Percentiles rank a stretch among this genome's conserved stretches.
These are phyloP conservation scores for pig (Sus scrofa) DNA, from an alignment of 2,113 vertebrate species.

Conservation along the genomic window DNA sequence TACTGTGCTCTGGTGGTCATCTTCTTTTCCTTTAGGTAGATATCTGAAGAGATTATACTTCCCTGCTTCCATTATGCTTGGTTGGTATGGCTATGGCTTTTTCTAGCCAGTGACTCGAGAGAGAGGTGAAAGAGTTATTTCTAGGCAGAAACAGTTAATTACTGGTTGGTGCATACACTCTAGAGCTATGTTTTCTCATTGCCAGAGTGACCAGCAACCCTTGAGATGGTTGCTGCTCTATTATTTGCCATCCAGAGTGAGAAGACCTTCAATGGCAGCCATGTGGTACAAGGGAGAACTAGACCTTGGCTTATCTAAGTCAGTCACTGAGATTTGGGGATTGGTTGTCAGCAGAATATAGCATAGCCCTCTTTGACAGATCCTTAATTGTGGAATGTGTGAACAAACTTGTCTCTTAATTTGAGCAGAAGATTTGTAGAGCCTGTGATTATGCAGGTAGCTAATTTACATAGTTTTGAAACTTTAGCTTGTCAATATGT, in stretches of 20 bases:
- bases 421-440: background rate
- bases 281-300: background rate
- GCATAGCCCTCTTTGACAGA: background rate
- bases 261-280: background rate
- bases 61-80: background rate
- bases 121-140: background rate
- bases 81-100: background rate
- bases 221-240: background rate
- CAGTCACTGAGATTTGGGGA: slow-evolving; percentile 5
- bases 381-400: slow-evolving; percentile 36
- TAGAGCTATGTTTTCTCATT: background rate
- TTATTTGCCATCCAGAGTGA: background rate
- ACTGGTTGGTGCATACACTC: background rate
- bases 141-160: background rate
- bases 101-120: background rate
- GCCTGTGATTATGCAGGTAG: slow-evolving; percentile 31
- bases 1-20: background rate
- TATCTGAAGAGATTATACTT: background rate
- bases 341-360: background rate
- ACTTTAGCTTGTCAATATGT: slow-evolving; percentile 56
- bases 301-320: background rate
- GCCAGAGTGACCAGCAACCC: background rate
- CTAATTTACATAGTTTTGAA: slow-evolving; percentile 61
- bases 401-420: slow-evolving; percentile 33
- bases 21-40: background rate